Percentiles rank a stretch among this genome's conserved stretches.
Conservation (phyloP, 2,797 vertebrate species). For the Urophycis tenuis region DNA sequence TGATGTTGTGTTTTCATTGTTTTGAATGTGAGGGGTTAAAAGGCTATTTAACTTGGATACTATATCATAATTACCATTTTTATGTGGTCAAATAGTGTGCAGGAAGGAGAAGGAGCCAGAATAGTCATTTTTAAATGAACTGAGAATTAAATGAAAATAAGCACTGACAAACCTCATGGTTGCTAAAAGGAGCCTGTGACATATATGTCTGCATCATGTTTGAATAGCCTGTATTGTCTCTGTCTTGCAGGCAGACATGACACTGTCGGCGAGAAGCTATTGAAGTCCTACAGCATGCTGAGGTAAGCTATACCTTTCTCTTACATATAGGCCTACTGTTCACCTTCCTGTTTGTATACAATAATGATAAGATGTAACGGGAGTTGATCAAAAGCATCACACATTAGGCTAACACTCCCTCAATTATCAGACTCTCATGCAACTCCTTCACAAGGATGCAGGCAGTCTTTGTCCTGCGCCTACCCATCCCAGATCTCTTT, state of each 20-base stretch:
- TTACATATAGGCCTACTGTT: neutral
- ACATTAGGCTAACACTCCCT: neutral
- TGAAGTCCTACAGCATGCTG: constrained; percentile 74
- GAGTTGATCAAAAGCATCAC: neutral
- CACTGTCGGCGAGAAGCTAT: constrained; percentile 76
- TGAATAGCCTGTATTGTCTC: neutral
- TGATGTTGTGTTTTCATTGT: constrained; percentile 11
- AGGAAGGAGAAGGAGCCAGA: neutral
- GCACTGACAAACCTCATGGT: neutral
- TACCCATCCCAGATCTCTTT: too few relatives aligned
- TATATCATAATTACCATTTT: neutral
- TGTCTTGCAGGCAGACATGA: constrained; percentile 72
- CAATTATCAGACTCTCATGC: neutral
- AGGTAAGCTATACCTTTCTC: constrained; percentile 65
- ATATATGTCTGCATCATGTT: neutral
- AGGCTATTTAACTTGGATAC: neutral
- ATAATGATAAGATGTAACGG: neutral
- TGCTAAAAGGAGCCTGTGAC: neutral
- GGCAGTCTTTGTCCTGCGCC: neutral
- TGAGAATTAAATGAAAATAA: neutral
- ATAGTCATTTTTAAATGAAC: neutral
- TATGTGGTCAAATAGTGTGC: neutral
- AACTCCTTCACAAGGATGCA: neutral
- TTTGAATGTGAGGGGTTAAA: neutral
- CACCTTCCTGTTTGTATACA: neutral